Conservation (phyloP, 2,113 vertebrate genomes). For the Rhegmatorhina hoffmannsi region DNA sequence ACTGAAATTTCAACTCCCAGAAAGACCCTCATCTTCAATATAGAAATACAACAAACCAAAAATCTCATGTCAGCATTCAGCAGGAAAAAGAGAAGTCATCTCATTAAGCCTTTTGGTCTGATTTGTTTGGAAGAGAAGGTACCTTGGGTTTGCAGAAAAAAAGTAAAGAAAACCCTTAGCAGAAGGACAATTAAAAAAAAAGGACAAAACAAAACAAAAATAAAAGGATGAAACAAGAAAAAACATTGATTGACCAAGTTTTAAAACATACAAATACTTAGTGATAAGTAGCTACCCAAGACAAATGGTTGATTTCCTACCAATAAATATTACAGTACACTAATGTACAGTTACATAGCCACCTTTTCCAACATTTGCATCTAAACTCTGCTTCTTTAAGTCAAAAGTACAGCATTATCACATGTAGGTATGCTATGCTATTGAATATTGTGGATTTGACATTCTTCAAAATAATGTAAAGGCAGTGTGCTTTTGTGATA, state of each 20-base stretch:
- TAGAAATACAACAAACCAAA: background rate
- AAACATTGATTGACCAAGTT: background rate
- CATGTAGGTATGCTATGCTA: background rate
- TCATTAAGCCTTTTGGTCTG: background rate
- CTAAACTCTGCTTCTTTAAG: background rate
- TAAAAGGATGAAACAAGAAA: background rate
- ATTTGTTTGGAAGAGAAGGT: background rate
- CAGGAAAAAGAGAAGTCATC: background rate
- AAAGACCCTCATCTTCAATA: background rate
- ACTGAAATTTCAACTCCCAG: background rate
- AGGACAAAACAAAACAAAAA: background rate
- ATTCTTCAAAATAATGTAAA: background rate
- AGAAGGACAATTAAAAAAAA: background rate
- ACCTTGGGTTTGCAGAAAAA: background rate
- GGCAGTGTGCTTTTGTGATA: background rate
- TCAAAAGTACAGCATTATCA: background rate
- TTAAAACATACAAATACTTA: background rate
- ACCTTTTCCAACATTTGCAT: background rate
- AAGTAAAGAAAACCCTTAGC: background rate
- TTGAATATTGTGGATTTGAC: background rate
- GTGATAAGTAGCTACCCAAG: background rate
- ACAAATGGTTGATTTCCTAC: background rate
- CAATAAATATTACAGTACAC: background rate
- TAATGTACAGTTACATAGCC: background rate
- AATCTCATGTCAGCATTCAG: background rate